These are phyloP conservation scores for Rhamnusium bicolor DNA, from an alignment of 2,888 invertebrate species.

Conservation along the genomic window DNA sequence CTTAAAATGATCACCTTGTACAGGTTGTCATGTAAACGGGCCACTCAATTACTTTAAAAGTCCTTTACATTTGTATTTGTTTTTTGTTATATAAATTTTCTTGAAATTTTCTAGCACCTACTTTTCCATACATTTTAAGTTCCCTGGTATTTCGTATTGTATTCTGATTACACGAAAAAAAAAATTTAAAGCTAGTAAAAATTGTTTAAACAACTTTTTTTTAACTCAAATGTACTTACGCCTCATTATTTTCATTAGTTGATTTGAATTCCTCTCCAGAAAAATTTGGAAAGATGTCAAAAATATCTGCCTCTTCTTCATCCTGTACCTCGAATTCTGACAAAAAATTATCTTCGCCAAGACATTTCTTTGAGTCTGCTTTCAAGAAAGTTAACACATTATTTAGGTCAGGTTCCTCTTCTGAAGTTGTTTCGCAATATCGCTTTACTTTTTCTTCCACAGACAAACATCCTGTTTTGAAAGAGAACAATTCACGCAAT, in stretches of 20 bases:
- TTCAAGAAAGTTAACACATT: constrained; percentile 5
- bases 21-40: too few species aligned
- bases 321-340: constrained; percentile 20
- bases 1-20: too few species aligned
- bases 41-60: too few species aligned
- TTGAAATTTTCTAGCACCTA: too few species aligned
- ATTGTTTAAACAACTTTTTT: too few species aligned
- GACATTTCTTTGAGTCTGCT: background rate
- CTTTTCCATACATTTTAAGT: too few species aligned
- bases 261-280: background rate
- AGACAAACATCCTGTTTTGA: constrained; percentile 1
- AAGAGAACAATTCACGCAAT: constrained; percentile 9
- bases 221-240: background rate
- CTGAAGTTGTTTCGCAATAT: background rate
- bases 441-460: constrained; percentile 7
- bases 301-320: constrained; percentile 20
- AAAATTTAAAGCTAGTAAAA: too few species aligned
- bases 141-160: too few species aligned
- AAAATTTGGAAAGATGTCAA: constrained; percentile 2
- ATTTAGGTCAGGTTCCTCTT: background rate
- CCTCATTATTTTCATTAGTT: background rate
- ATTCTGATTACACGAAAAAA: too few species aligned
- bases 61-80: too few species aligned
- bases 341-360: constrained; percentile 5
- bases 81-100: too few species aligned